Evolutionary conservation across 2,113 vertebrate species (phyloP), one percentile per base, ranked within the genome.

Genomic region (Acrocephalus kingi): DNA sequence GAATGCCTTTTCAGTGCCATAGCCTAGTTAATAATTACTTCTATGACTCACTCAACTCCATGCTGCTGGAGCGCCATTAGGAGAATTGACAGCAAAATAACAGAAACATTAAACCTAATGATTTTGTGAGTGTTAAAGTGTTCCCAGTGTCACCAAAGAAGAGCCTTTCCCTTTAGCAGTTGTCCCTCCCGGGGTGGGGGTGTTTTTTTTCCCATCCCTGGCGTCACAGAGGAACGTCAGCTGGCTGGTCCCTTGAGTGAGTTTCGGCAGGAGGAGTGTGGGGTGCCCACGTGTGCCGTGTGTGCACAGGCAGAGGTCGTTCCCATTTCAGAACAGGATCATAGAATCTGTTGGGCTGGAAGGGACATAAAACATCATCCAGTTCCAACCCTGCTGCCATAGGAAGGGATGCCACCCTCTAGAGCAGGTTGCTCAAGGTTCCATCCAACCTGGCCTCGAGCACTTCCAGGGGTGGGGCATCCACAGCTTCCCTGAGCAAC

Each of bases 71-170:
- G 94, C 48, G 2, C 72, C 93, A 88, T 95, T 94, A 91, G 89
- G 79, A 94, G 92, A 95, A 96, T 88, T 88, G 95, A 86, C 96
- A 96, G 92, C 85, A 83, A 96, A 96, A 93, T 96, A 95, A 94
- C 82, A 92, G 96, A 95, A 94, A 80, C 93, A 92, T 97, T 97
- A 96, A 95, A 75, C 59, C 52, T 95, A 95, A 96, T 86, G 92
- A 90, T 75, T 77, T 39, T n/a, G 82, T 0, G 0, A 93, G 87
- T 3, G 31, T 88, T 74, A 22, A 77, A 95, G 87, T n/a, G 82
- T 35, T 94, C 48, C 75, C 10, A 3, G 39, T 83, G 79, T 67
- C 82, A 86, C 5, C 15, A 41, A 66, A 83, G 90, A 85, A 80
- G 75, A 91, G 72, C 63, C 75, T 73, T 94, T 85, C 68, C 48